Evolutionary conservation across 2,888 invertebrate species (phyloP), one percentile per base, ranked within the genome.

Genomic region (Microdon myrmicae): DNA sequence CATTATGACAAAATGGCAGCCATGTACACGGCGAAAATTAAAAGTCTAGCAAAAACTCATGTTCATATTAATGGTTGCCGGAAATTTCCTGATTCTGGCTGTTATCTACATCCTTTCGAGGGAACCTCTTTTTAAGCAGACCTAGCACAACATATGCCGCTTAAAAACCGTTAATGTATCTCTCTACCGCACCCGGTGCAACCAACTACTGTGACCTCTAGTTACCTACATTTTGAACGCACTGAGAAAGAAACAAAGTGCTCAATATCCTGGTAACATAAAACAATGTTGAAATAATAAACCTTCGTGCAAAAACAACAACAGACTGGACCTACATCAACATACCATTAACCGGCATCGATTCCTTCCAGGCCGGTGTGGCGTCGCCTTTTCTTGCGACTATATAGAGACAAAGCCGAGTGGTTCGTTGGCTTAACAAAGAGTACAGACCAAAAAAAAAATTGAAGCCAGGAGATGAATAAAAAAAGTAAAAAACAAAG

Each of bases 301-400:
- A 48, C 56, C 56, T 48, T 56, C 17, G 29, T 17, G 20, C 45
- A 35, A 17, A 35, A 48, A 23, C 31, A 31, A 26, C 37, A 28
- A 22, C 41, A 26, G 37, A 59, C 70, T 69, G 73, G 75, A 72
- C 73, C 71, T 71, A 70, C 68, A 71, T 44, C 71, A 71, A 70
- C 71, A 19, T 38, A 22, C 47, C 47, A 54, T 55, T 47, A 41
- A 56, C 48, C 10, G 34, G 19, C 25, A 32, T 32, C 32, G 16
- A 26, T 34, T 22, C 38, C 34, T 55, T 20, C 28, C 28, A 34
- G 47, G 29, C 32, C 13, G n/a, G n/a, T n/a, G 13, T 44, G 31
- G 44, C 45, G 45, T 55, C 28, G 26, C 28, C 22, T 13, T 20
- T 37, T 32, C 8, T 54, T 28, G 34, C 9, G 7, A 8, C 31